Evolutionary conservation across 2,113 vertebrate genomes (phyloP).

Genomic region (Apodemus sylvaticus): DNA sequence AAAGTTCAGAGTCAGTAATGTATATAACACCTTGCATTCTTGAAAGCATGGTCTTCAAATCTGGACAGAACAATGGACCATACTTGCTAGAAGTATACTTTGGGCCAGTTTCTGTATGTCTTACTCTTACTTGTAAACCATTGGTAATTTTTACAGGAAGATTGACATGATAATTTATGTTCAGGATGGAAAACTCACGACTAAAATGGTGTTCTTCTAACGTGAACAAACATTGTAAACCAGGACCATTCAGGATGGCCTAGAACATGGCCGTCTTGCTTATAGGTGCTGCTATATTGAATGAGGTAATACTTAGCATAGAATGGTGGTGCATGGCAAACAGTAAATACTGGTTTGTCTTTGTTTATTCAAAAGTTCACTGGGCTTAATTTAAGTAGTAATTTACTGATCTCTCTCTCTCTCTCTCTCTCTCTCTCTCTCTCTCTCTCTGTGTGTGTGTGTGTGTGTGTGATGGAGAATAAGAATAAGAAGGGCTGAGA

Average conservation of each 20-base stretch:
- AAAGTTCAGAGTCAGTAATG: conserved; percentile 14
- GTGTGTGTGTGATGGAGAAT: background rate
- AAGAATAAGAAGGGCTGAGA: background rate
- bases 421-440: too few species aligned
- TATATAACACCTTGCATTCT: background rate
- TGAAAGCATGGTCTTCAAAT: conserved; percentile 2
- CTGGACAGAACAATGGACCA: too few species aligned
- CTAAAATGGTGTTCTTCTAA: background rate
- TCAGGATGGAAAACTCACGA: background rate
- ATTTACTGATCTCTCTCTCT: background rate
- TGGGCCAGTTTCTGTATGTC: background rate
- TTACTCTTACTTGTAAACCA: background rate
- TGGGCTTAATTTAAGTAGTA: background rate
- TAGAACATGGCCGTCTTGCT: background rate
- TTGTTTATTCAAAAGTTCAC: background rate
- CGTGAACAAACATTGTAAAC: background rate
- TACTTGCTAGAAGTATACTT: background rate
- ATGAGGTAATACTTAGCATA: background rate
- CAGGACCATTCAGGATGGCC: too few species aligned
- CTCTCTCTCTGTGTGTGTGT: too few species aligned
- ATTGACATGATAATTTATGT: background rate
- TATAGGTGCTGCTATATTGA: background rate
- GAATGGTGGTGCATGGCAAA: background rate
- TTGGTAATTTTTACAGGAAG: background rate
- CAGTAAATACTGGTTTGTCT: background rate